Evolutionary conservation across 2,113 vertebrate species (phyloP).

Genomic region (Ariopsis seemanni): DNA sequence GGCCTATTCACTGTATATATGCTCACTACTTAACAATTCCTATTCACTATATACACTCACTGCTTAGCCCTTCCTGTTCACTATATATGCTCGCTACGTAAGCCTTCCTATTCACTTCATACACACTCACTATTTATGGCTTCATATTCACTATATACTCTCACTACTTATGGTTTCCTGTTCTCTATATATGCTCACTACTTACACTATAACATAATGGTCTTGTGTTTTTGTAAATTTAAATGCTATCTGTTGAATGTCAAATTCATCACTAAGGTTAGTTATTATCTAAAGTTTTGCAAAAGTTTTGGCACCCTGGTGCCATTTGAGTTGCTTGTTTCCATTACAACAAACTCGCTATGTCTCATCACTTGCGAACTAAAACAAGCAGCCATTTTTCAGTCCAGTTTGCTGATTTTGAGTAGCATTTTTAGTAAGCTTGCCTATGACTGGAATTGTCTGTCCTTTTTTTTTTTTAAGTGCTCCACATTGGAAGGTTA

Average conservation of each 20-base stretch:
- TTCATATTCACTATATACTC: background rate
- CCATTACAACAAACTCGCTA: background rate
- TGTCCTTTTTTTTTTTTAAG: background rate
- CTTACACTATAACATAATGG: background rate
- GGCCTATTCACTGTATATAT: background rate
- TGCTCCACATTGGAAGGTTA: background rate
- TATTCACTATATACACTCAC: background rate
- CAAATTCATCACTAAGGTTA: background rate
- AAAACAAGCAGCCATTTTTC: background rate
- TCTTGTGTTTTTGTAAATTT: background rate
- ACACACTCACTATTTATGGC: background rate
- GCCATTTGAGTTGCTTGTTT: background rate
- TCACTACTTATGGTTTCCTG: background rate
- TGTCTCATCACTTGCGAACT: background rate
- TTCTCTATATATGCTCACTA: too few species aligned
- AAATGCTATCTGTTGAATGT: background rate
- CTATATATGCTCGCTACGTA: background rate
- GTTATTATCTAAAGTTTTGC: background rate
- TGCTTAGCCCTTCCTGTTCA: background rate
- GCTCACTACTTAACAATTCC: background rate
- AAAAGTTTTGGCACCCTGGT: background rate
- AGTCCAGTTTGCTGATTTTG: background rate
- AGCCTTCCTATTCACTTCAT: background rate
- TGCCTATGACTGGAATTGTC: background rate
- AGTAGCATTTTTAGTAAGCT: background rate